Conservation (phyloP, 2,888 invertebrate species). For the Toxonevra muliebris region DNA sequence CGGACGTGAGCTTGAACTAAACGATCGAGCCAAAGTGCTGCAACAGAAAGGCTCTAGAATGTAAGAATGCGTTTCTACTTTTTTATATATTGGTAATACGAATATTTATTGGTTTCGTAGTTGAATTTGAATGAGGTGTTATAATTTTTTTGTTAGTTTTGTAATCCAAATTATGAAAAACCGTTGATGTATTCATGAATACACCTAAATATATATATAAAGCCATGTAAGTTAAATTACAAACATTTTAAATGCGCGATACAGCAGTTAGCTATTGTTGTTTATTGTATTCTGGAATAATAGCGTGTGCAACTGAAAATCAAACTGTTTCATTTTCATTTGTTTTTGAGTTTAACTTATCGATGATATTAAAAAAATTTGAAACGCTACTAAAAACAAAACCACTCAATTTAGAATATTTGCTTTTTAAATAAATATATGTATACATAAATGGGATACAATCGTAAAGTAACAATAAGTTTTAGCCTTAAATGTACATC, state of each 20-base stretch:
- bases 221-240: neutral
- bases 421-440: neutral
- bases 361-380: neutral
- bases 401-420: neutral
- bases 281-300: neutral
- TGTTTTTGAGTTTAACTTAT: neutral
- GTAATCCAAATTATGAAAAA: constrained; percentile 13
- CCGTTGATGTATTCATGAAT: neutral
- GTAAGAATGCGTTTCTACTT: constrained; percentile 68
- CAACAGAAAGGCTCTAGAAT: constrained; percentile 95
- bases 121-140: constrained; percentile 22
- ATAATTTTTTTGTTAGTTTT: constrained; percentile 9
- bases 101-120: constrained; percentile 20
- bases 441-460: constrained; percentile 12
- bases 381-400: neutral
- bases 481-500: constrained; percentile 12
- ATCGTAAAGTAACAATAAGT: constrained; percentile 25
- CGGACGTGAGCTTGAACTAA: constrained; percentile 85
- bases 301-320: neutral
- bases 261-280: too few species aligned
- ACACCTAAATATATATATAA: neutral
- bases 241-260: too few species aligned
- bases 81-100: constrained; percentile 22
- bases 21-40: constrained; percentile 91
- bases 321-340: neutral